A percentile compares a stretch with the other conserved stretches of the same genome.
Conservation (phyloP, 1,140 invertebrate genomes). For the Gonioctena quinquepunctata region DNA sequence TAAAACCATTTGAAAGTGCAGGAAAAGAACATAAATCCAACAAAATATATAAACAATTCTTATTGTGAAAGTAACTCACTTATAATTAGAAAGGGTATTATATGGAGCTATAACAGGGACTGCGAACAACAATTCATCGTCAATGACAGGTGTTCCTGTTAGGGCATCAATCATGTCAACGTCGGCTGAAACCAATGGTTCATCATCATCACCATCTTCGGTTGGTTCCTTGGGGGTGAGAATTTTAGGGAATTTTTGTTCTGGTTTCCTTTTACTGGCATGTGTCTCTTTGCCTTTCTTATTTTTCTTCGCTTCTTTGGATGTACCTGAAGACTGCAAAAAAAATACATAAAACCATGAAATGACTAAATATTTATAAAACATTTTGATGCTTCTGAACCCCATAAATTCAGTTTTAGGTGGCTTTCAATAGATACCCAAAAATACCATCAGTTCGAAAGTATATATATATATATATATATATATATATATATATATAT, state of each 20-base stretch:
- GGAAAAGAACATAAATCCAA: neutral
- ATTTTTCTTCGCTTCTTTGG: constrained; percentile 66
- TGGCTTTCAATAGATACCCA: too few relatives aligned
- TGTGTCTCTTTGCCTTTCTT: constrained; percentile 61
- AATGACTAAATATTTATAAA: too few relatives aligned
- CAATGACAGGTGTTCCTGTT: constrained; percentile 79
- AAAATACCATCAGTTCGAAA: too few relatives aligned
- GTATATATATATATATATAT: too few relatives aligned
- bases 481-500: too few relatives aligned
- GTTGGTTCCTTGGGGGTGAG: constrained; percentile 40
- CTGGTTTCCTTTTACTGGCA: constrained; percentile 52
- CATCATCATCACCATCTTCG: constrained; percentile 56
- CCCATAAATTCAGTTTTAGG: too few relatives aligned
- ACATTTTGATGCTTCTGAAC: too few relatives aligned
- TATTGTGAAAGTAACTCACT: constrained; percentile 76
- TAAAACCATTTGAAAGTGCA: neutral
- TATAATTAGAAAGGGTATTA: constrained; percentile 85
- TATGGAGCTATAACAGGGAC: constrained; percentile 96
- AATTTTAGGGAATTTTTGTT: constrained; percentile 52
- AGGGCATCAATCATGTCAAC: constrained; percentile 78
- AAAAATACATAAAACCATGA: too few relatives aligned
- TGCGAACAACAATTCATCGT: constrained; percentile 93
- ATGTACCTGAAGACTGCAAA: constrained; percentile 66
- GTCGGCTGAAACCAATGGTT: constrained; percentile 64
- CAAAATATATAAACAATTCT: neutral